Evolutionary conservation across 2,797 vertebrate species (phyloP).

Genomic region (Aselliscus stoliczkanus): DNA sequence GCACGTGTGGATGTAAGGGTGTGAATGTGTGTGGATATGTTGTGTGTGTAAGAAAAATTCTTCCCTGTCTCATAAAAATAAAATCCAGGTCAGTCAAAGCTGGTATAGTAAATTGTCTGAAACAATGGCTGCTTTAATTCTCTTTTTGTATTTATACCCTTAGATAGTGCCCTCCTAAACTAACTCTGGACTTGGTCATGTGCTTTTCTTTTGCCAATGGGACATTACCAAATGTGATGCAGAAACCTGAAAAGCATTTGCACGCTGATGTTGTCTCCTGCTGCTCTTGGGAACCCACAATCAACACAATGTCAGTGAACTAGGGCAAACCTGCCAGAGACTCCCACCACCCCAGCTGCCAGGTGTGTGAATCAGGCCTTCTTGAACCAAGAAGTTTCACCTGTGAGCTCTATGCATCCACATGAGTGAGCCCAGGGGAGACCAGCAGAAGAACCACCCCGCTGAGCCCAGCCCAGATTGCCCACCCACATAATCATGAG

Average conservation of each 20-base stretch:
- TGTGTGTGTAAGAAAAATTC: neutral
- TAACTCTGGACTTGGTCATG: neutral
- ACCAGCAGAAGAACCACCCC: neutral
- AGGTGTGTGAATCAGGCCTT: neutral
- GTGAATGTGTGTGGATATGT: neutral
- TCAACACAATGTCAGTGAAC: neutral
- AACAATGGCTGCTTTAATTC: neutral
- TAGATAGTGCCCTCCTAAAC: neutral
- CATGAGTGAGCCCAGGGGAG: neutral
- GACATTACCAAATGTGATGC: neutral
- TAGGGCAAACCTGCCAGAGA: neutral
- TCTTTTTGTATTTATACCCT: neutral
- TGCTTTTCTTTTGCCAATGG: conserved; percentile 17
- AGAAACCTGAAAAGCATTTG: neutral
- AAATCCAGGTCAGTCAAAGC: neutral
- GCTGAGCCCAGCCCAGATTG: neutral
- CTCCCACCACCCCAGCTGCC: too few species aligned
- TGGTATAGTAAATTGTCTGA: neutral
- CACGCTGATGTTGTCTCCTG: neutral
- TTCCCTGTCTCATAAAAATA: neutral
- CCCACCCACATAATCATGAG: neutral
- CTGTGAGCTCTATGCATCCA: neutral
- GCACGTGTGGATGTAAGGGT: neutral
- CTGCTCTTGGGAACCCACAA: neutral
- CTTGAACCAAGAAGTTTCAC: neutral